phyloP scores from a whole-genome alignment of 2,888 invertebrate species.

The Megamerina dolium region DNA sequence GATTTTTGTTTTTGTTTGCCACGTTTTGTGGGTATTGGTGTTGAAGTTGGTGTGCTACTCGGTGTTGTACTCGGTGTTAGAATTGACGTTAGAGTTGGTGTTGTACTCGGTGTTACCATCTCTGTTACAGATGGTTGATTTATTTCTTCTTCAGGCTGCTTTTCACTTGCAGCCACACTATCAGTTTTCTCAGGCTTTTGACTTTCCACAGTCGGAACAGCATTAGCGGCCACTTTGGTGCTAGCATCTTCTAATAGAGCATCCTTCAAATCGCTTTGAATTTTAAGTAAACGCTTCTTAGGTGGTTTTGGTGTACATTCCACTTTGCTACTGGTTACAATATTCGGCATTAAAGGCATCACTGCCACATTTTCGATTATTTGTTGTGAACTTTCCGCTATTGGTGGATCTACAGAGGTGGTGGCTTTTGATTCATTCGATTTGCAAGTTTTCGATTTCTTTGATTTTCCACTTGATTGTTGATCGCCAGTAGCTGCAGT shows the following conservation, averaged over 20 bases:
- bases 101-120: not conserved
- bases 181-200: not conserved
- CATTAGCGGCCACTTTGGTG: not conserved
- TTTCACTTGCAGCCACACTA: not conserved
- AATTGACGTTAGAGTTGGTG: not conserved
- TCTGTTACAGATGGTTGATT: no score
- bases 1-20: conserved; percentile 8
- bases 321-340: not conserved
- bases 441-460: no score
- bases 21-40: conserved; percentile 6
- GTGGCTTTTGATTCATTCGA: no score
- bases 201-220: not conserved
- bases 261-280: not conserved
- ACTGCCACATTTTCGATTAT: no score
- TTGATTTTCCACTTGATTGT: not conserved
- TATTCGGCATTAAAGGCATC: no score
- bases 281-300: conserved; percentile 8
- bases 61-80: not conserved
- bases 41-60: conserved; percentile 2
- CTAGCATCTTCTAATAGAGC: no score
- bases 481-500: not conserved
- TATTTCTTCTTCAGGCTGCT: not conserved
- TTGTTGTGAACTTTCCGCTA: no score
- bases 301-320: conserved; percentile 1
- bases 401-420: no score